phyloP scores from a whole-genome alignment of 2,113 vertebrate genomes.

The Callocephalon fimbriatum region DNA sequence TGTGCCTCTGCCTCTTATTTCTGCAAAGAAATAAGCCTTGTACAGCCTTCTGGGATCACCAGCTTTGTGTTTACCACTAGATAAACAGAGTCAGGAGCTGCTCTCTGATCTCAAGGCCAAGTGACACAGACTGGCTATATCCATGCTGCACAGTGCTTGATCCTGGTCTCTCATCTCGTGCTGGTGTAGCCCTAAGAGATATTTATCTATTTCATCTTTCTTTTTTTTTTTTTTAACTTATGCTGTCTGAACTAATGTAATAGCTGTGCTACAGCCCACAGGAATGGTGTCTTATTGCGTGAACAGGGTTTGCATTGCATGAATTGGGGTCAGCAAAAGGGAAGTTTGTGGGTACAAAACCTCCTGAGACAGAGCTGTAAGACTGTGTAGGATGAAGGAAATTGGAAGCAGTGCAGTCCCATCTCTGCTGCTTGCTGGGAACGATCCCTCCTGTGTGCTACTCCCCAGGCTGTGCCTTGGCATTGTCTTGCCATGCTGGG shows the following conservation, averaged over 20 bases:
- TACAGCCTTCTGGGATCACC: background rate
- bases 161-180: background rate
- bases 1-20: background rate
- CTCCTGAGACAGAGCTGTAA: background rate
- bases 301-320: background rate
- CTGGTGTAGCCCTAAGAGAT: background rate
- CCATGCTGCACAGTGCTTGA: background rate
- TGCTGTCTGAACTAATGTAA: background rate
- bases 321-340: background rate
- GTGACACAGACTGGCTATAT: background rate
- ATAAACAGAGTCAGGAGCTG: background rate
- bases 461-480: background rate
- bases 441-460: rapidly evolving
- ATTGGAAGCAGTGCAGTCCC: background rate
- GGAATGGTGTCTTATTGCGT: background rate
- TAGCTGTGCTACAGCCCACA: background rate
- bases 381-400: background rate
- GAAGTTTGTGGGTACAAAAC: background rate
- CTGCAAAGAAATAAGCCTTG: background rate
- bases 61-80: background rate
- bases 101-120: background rate
- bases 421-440: background rate
- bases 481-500: background rate
- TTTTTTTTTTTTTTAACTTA: background rate
- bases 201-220: background rate